Conservation (phyloP, 2,888 invertebrate species). For the Calliscelio sp. region DNA sequence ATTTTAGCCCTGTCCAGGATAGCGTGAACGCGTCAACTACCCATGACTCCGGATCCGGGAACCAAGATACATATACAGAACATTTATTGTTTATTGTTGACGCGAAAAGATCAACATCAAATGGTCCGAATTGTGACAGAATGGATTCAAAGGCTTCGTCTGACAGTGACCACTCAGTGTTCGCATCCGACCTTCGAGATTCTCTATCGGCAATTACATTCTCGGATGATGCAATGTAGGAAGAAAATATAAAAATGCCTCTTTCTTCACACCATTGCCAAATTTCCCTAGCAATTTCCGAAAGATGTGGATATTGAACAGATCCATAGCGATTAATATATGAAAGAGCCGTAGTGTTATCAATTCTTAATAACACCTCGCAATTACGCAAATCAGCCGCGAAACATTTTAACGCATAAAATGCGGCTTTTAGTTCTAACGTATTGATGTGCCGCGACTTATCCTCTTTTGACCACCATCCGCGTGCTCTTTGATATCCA, state of each 20-base stretch:
- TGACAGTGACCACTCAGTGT: slow-evolving; percentile 7
- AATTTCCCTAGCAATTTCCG: background rate
- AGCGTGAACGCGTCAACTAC: too few species aligned
- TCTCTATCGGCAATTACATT: slow-evolving; percentile 6
- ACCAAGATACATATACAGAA: too few species aligned
- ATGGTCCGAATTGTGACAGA: slow-evolving; percentile 6
- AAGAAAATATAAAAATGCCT: background rate
- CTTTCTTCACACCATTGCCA: slow-evolving; percentile 4
- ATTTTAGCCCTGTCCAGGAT: background rate
- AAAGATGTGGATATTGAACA: slow-evolving; percentile 2
- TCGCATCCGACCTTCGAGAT: background rate
- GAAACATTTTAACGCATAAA: background rate
- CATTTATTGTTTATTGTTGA: background rate
- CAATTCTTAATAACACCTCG: slow-evolving; percentile 42
- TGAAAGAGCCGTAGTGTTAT: slow-evolving; percentile 38
- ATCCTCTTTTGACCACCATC: background rate
- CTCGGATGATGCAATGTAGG: slow-evolving; percentile 2
- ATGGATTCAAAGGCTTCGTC: background rate
- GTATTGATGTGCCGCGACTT: background rate
- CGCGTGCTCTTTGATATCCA: background rate
- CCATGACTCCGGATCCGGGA: too few species aligned
- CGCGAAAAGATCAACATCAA: slow-evolving; percentile 20
- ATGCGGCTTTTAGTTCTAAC: background rate
- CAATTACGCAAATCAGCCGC: slow-evolving; percentile 15
- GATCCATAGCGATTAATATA: slow-evolving; percentile 12